Conservation (phyloP, 92 coral and sea anemone genomes). For the Phenganax stokvisi region DNA sequence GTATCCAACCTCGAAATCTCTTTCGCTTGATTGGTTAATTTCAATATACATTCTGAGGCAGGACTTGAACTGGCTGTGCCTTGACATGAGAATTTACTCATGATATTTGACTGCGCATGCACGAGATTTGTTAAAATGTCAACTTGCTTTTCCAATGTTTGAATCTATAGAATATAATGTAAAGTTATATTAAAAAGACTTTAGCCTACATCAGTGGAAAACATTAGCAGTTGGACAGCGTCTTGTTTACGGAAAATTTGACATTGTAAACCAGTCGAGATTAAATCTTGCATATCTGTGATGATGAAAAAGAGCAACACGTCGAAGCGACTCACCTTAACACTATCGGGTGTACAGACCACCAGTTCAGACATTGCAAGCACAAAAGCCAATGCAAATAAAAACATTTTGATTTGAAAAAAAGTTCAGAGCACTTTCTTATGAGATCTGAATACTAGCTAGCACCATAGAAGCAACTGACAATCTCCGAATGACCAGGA, state of each 20-base stretch:
- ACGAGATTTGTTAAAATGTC: constrained; percentile 23
- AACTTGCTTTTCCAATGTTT: constrained; percentile 22
- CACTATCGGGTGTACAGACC: background rate
- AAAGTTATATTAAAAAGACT: background rate
- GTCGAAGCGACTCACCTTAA: background rate
- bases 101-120: constrained; percentile 22
- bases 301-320: too few relatives aligned
- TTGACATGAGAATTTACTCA: constrained; percentile 22
- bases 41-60: constrained; percentile 19
- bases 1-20: constrained; percentile 8
- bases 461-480: too few relatives aligned
- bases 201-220: too few relatives aligned
- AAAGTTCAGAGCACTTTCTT: background rate
- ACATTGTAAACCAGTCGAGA: background rate
- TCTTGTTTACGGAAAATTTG: background rate
- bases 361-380: background rate
- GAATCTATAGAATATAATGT: background rate
- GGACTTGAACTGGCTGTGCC: background rate
- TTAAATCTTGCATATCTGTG: too few relatives aligned
- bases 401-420: background rate
- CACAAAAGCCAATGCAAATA: background rate
- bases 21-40: constrained; percentile 23
- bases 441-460: background rate
- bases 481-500: too few relatives aligned
- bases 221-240: too few relatives aligned